Evolutionary conservation across 2,797 vertebrate genomes (phyloP).

Genomic region (Centroberyx gerrardi): DNA sequence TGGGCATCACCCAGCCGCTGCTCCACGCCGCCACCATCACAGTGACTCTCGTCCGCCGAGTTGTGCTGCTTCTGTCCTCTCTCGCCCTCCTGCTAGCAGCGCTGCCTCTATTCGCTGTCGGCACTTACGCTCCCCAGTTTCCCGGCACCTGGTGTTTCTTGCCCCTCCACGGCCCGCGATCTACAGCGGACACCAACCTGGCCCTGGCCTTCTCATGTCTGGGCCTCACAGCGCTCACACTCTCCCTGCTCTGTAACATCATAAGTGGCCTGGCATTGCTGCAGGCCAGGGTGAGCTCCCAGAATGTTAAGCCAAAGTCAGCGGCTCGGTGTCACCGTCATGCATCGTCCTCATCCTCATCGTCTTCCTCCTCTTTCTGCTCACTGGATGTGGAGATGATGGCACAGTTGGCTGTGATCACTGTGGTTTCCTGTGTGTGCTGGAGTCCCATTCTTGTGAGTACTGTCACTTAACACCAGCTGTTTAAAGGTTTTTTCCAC

Average conservation of each 20-base stretch:
- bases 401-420: conserved; percentile 78
- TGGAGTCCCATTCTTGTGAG: conserved; percentile 85
- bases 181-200: conserved; percentile 64
- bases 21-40: conserved; percentile 73
- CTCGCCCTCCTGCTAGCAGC: conserved; percentile 72
- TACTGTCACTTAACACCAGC: conserved; percentile 20
- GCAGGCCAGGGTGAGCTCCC: conserved; percentile 64
- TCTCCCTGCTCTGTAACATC: conserved; percentile 83
- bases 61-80: conserved; percentile 64
- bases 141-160: conserved; percentile 86
- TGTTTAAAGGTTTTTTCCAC: background rate
- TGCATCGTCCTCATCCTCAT: conserved; percentile 27
- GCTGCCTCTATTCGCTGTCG: conserved; percentile 74
- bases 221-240: conserved; percentile 73
- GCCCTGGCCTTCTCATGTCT: conserved; percentile 78
- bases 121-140: conserved; percentile 74
- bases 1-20: conserved; percentile 84
- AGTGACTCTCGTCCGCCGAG: conserved; percentile 56
- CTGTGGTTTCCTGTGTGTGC: conserved; percentile 83
- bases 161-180: conserved; percentile 52
- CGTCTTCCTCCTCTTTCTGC: conserved; percentile 56
- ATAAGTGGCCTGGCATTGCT: conserved; percentile 77
- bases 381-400: conserved; percentile 85
- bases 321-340: conserved; percentile 19
- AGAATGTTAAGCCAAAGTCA: conserved; percentile 23